Evolutionary conservation across 2,888 invertebrate genomes (phyloP), one percentile per base, ranked within the genome.

Genomic region (Polydrusus cervinus): DNA sequence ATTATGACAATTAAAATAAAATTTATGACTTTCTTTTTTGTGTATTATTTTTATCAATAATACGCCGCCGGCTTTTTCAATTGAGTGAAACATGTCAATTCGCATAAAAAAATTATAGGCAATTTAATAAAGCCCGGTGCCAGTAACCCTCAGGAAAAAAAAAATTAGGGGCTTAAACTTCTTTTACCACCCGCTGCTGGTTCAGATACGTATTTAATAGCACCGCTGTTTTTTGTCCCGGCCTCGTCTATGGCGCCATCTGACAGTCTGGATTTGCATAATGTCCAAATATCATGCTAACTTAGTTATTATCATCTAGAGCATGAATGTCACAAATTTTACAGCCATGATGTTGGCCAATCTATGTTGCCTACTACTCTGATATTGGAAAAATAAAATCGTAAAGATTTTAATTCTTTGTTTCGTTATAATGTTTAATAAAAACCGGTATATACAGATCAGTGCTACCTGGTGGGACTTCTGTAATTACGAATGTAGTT

Each of bases 251-350:
- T 77, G 80, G 78, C 82, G 81, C 83, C 85, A 84, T 84, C 83
- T 84, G 84, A 78, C 79, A 80, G 78, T 71, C 74, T 70, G 47
- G 69, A 85, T 85, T 85, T 85, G 80, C 85, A 84, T 85, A 85
- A 85, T 85, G 83, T 82, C 83, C 83, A 80, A 84, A 84, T 82
- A 82, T 82, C 83, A 83, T 81, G 84, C 82, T 81, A 83, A 83
- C 81, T 83, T 34, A 34, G 34, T 34, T 34, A 34, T 34, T 34
- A 34, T 34, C 34, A 8, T 34, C 34, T 34, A 34, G 34, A 34
- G 34, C 34, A 34, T 8, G 34, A 34, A 1, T 1, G 34, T 8
- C 34, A 10, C 34, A 34, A 34, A 34, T 10, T 9, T 7, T 10
- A 10, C 34, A 1, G 34, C 1, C 7, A 10, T 34, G 34, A 7